A percentile compares a stretch with the other conserved stretches of the same genome.
Evolutionary conservation across 64 coral and sea anemone genomes (phyloP).

Genomic region (Stichodactyla helianthus): DNA sequence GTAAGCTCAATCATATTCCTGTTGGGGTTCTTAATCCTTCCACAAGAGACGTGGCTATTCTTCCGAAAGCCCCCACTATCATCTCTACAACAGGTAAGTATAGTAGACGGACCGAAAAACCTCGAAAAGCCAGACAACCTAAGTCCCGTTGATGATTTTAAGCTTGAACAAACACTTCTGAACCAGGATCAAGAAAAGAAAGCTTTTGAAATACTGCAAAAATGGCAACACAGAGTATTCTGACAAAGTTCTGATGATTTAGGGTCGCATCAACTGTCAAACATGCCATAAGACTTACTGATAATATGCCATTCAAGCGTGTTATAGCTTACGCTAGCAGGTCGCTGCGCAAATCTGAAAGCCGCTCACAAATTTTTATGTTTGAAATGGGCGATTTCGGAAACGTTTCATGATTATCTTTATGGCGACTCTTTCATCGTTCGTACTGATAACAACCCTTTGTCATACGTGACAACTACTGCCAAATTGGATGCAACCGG

Average conservation of each 20-base stretch:
- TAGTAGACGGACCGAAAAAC: not conserved
- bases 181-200: not conserved
- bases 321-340: not conserved
- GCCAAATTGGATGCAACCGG: too few relatives aligned
- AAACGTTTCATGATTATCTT: too few relatives aligned
- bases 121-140: not conserved
- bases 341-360: too few relatives aligned
- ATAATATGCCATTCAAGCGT: slow-evolving; percentile 16
- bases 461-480: too few relatives aligned
- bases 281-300: slow-evolving; percentile 18
- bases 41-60: not conserved
- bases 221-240: slow-evolving; percentile 1
- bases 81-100: not conserved
- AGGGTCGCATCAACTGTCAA: not conserved
- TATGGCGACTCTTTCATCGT: not conserved
- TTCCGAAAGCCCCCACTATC: not conserved
- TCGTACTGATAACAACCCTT: too few relatives aligned
- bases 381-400: too few relatives aligned
- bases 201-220: not conserved
- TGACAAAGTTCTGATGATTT: not conserved
- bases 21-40: slow-evolving; percentile 19
- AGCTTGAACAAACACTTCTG: not conserved
- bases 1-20: not conserved
- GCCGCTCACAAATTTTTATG: too few relatives aligned
- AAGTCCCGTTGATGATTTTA: not conserved